phyloP scores from a whole-genome alignment of 2,113 vertebrate genomes.

The Xiphophorus couchianus region DNA sequence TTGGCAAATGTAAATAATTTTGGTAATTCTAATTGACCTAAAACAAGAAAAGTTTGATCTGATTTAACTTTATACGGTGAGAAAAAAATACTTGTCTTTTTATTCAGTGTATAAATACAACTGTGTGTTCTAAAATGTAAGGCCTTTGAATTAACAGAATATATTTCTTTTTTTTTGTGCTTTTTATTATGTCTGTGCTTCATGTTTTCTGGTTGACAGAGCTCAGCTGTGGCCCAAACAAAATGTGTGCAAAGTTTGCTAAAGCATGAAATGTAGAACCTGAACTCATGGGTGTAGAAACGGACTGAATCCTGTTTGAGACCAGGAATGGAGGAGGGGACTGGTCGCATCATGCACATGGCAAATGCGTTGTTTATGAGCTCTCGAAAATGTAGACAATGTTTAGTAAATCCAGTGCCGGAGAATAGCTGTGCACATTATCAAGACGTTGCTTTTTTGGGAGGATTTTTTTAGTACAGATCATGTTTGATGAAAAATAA shows the following conservation, averaged over 20 bases:
- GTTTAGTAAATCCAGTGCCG: neutral
- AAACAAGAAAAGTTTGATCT: too few relatives aligned
- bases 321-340: neutral
- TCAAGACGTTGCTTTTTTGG: neutral
- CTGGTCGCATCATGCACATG: neutral
- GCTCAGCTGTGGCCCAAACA: neutral
- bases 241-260: neutral
- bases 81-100: too few relatives aligned
- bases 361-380: neutral
- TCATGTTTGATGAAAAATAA: neutral
- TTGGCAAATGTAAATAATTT: too few relatives aligned
- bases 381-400: neutral
- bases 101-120: too few relatives aligned
- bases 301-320: neutral
- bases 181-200: neutral
- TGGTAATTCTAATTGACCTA: too few relatives aligned
- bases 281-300: neutral
- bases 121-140: too few relatives aligned
- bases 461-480: too few relatives aligned
- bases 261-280: neutral
- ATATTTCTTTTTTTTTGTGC: neutral
- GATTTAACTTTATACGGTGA: too few relatives aligned
- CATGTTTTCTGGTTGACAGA: neutral
- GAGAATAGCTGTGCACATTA: neutral
- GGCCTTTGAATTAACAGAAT: neutral